Conservation (phyloP, 2,888 invertebrate genomes). For the Melinaea marsaeus region DNA sequence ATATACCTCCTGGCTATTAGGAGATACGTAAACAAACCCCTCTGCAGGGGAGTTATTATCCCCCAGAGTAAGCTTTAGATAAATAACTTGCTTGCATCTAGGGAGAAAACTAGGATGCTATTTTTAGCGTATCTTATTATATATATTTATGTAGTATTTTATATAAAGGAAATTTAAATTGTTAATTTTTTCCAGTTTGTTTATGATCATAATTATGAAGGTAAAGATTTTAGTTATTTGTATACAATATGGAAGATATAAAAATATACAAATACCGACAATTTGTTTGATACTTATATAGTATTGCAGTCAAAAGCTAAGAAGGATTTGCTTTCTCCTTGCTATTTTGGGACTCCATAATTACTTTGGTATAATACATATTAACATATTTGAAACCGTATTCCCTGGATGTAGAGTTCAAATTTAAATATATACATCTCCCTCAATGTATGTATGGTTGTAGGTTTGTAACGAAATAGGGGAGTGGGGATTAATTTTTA, state of each 20-base stretch:
- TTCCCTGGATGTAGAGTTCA: slow-evolving; percentile 12
- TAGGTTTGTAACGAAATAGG: slow-evolving; percentile 20
- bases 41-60: slow-evolving; percentile 48
- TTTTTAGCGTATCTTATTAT: too few relatives aligned
- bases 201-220: too few relatives aligned
- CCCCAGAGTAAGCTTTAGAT: slow-evolving; percentile 48
- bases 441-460: slow-evolving; percentile 21
- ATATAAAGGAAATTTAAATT: too few relatives aligned
- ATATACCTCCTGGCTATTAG: slow-evolving; percentile 43
- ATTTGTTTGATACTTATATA: not conserved
- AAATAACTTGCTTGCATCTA: slow-evolving; percentile 24
- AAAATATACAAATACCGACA: too few relatives aligned
- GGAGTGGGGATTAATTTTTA: slow-evolving; percentile 21
- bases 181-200: too few relatives aligned
- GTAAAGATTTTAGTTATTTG: too few relatives aligned
- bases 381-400: slow-evolving; percentile 14
- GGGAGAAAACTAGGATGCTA: not conserved
- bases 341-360: slow-evolving; percentile 28
- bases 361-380: slow-evolving; percentile 18
- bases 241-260: too few relatives aligned
- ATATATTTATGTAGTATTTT: too few relatives aligned
- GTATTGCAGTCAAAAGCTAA: slow-evolving; percentile 20
- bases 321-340: slow-evolving; percentile 18
- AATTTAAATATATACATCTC: slow-evolving; percentile 19
- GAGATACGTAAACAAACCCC: slow-evolving; percentile 43